Evolutionary conservation across 2,797 vertebrate genomes (phyloP).

Genomic region (Arvicola amphibius): DNA sequence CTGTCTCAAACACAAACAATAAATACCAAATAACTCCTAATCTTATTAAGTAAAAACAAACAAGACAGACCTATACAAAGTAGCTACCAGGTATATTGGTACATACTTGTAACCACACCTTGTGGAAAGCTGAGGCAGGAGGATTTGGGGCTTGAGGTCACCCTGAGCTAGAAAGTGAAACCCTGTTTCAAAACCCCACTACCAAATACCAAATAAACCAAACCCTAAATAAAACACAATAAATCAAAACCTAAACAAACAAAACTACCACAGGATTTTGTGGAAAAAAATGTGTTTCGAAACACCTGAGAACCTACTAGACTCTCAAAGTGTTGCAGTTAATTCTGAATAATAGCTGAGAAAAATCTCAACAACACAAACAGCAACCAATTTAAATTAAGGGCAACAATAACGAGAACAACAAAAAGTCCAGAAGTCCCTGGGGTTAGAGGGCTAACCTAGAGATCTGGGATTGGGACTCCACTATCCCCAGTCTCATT

Average conservation of each 20-base stretch:
- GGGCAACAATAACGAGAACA: neutral
- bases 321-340: neutral
- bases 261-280: neutral
- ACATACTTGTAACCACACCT: too few species aligned
- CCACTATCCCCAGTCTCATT: neutral
- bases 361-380: neutral
- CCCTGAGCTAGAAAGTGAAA: neutral
- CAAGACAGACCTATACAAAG: neutral
- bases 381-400: neutral
- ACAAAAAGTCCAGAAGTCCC: neutral
- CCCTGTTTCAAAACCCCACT: neutral
- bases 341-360: constrained; percentile 26
- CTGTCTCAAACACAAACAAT: neutral
- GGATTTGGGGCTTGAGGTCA: neutral
- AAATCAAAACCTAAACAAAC: neutral
- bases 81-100: neutral
- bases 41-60: neutral
- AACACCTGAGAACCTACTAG: neutral
- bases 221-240: neutral
- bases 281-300: constrained; percentile 28
- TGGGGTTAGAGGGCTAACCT: neutral
- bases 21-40: neutral
- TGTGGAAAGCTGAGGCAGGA: neutral
- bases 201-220: neutral
- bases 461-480: neutral